phyloP scores from a whole-genome alignment of 2,113 vertebrate genomes.

The Leucopsar rothschildi region DNA sequence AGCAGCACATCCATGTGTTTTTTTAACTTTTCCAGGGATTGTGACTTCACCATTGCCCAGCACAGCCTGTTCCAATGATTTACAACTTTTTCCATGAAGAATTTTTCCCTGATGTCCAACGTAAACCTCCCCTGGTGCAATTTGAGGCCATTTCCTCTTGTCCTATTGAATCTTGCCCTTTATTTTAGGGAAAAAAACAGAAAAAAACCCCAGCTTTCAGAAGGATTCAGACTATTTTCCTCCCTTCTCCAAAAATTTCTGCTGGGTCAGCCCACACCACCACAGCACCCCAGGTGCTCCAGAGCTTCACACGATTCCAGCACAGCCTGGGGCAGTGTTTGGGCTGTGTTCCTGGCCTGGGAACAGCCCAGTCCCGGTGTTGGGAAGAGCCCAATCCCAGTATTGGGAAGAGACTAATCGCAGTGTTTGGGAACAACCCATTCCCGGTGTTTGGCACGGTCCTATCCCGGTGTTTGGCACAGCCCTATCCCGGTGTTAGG shows the following conservation, averaged over 20 bases:
- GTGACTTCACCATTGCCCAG: not conserved
- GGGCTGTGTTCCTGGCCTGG: not conserved
- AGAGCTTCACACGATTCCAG: not conserved
- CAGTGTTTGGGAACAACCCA: no score
- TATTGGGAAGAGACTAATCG: accelerated
- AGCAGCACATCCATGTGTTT: not conserved
- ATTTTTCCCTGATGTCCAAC: not conserved
- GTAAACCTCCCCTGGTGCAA: no score
- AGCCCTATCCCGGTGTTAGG: no score
- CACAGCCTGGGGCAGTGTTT: not conserved
- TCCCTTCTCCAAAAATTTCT: not conserved
- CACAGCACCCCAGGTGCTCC: not conserved
- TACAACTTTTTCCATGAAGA: not conserved
- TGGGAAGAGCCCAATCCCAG: no score
- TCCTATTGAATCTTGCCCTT: not conserved
- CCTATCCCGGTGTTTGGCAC: no score
- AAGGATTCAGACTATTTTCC: no score
- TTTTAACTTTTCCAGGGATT: not conserved
- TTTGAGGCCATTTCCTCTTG: not conserved
- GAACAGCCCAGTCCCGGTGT: accelerated
- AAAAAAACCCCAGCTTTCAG: not conserved
- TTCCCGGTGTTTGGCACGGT: not conserved
- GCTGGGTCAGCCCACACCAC: not conserved
- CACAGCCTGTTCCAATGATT: not conserved
- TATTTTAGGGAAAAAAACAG: not conserved